Percentiles rank a stretch among this genome's conserved stretches.
phyloP scores from a whole-genome alignment of 1,140 invertebrate species.

The Pteromalus puparum region DNA sequence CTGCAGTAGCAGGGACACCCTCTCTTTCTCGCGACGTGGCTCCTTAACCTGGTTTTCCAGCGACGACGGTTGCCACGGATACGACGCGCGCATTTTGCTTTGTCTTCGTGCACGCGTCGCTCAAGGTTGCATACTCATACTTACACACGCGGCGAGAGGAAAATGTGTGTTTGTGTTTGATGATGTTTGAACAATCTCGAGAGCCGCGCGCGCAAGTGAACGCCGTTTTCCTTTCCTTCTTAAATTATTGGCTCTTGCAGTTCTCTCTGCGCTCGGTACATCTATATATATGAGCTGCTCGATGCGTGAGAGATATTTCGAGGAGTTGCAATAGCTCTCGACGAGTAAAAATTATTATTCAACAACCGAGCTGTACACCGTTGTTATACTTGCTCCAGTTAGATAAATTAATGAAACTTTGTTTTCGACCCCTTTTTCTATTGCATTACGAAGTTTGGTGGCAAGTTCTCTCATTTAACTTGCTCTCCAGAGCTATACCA shows the following conservation, averaged over 20 bases:
- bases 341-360: too few species aligned
- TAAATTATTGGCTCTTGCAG: background rate
- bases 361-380: too few species aligned
- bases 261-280: background rate
- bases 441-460: background rate
- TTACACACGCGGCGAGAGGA: background rate
- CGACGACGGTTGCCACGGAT: background rate
- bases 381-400: too few species aligned
- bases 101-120: background rate
- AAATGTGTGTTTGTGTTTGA: background rate
- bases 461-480: background rate
- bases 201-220: background rate
- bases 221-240: background rate
- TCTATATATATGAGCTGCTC: background rate
- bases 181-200: background rate
- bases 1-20: background rate
- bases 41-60: slow-evolving; percentile 32
- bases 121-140: slow-evolving; percentile 28
- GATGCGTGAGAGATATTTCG: too few species aligned
- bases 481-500: background rate
- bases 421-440: background rate
- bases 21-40: background rate
- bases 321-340: too few species aligned
- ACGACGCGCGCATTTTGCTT: background rate
- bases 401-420: background rate